Base-by-base conservation (phyloP, 1,140 invertebrate species). In the Drosophila triauraria region DNA sequence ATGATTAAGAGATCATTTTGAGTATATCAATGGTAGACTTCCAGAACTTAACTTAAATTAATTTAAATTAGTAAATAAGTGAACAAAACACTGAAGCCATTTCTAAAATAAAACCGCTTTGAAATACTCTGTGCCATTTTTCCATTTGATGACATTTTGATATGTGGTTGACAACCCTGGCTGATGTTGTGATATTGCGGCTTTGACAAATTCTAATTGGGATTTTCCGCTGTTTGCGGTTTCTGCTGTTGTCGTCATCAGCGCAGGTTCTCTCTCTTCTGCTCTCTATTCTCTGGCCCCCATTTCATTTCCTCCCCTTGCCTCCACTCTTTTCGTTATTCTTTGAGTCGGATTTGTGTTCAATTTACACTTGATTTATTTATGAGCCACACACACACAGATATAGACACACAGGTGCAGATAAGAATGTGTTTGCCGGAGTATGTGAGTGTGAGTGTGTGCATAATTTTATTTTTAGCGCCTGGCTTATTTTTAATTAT, bases 401-500 rank as follows among this genome's bases (percentile, higher is more conserved):
- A 76, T 6, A 47, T 38, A 63, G 9, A 38, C 8, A 72, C 13
- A 60, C 30, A 68, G 25, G 47, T 35, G 50, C 20, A 70, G 38
- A 72, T 42, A 48, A 17, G 46, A 38, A 23, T 53, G 25, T 64
- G 25, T 32, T 54, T 42, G 47, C 32, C 53, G 10, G 43, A 17
- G 44, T 67, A 32, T 67, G 12, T 38, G 15, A 54, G 32, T 47
- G 50, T 58, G 61, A 27, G 68, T 54, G 57, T 78, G 69, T 65
- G 68, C 53, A 68, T 71, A 61, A 47, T 69, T 80, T 62, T 84
- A 75, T 88, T 88, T 88, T 78, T 88, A 84, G 80, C 61, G 47
- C 35, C 47, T 65, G 63, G 77, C 48, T 88, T 88, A 80, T 88
- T 88, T 88, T 87, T 78, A 78, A 80, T 65, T 78, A 88, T 87